Percentiles rank a stretch among this genome's conserved stretches.
Evolutionary conservation across 2,113 vertebrate species (phyloP).

Genomic region (Clupea harengus): DNA sequence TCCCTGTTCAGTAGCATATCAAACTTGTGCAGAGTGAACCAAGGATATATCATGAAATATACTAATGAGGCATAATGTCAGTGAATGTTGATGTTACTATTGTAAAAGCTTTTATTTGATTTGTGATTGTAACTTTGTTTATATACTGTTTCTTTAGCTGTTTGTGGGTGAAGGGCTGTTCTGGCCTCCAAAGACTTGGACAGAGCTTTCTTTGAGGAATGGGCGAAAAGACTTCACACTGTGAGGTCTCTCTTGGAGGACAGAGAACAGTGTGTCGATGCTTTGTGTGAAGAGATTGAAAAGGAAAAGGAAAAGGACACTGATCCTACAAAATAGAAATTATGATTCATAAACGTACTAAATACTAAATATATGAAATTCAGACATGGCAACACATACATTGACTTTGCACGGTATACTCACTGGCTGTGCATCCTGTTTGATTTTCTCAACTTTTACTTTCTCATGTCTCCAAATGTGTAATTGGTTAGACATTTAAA

Average conservation of each 20-base stretch:
- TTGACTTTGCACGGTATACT: not conserved
- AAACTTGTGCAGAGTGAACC: not conserved
- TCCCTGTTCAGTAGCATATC: not conserved
- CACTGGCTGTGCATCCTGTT: not conserved
- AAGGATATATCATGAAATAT: not conserved
- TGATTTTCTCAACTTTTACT: not conserved
- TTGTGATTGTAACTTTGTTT: not conserved
- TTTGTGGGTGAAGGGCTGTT: conserved; percentile 78
- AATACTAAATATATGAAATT: too few relatives aligned
- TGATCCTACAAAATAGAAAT: not conserved
- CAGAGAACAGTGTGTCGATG: conserved; percentile 62
- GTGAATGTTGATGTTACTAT: not conserved
- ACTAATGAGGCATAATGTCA: not conserved
- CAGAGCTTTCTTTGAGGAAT: conserved; percentile 70
- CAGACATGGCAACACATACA: not conserved
- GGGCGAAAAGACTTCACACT: conserved; percentile 69
- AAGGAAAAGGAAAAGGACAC: conserved; percentile 68
- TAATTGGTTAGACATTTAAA: too few relatives aligned
- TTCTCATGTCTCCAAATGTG: too few relatives aligned
- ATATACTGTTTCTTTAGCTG: conserved; percentile 55
- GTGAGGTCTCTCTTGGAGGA: conserved; percentile 57
- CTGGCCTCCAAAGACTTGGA: conserved; percentile 75
- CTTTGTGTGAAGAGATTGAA: conserved; percentile 74
- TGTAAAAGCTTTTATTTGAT: too few relatives aligned
- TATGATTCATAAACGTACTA: not conserved